A percentile compares a stretch with the other conserved stretches of the same genome.
Conservation (phyloP, 1,140 invertebrate genomes). For the Pristionchus pacificus region DNA sequence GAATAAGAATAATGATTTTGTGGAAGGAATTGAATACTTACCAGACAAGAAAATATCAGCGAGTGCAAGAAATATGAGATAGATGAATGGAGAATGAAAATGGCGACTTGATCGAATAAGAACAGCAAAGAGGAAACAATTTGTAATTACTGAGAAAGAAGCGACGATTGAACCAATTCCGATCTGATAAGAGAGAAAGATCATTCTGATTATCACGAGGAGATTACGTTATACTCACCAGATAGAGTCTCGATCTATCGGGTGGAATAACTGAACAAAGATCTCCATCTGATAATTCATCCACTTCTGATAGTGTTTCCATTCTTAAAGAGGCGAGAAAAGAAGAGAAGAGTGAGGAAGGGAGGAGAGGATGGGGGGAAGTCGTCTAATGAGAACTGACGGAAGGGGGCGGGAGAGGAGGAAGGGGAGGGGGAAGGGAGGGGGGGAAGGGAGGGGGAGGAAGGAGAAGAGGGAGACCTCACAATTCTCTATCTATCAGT, state of each 20-base stretch:
- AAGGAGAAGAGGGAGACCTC: not conserved
- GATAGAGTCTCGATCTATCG: slow-evolving; percentile 8
- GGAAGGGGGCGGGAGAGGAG: not conserved
- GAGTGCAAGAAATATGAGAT: slow-evolving; percentile 47
- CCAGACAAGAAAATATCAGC: slow-evolving; percentile 48
- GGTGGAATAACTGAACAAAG: not conserved
- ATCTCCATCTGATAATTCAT: not conserved
- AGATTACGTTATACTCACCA: slow-evolving; percentile 21
- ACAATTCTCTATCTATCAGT: no score
- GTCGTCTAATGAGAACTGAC: not conserved
- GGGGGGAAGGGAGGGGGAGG: not conserved
- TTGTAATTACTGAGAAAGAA: slow-evolving; percentile 44
- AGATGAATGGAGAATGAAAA: slow-evolving; percentile 45
- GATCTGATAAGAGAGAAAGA: no score
- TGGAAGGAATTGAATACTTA: no score
- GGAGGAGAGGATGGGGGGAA: no score
- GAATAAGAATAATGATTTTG: no score
- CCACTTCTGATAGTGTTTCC: not conserved
- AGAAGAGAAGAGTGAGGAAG: not conserved
- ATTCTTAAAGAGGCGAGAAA: not conserved
- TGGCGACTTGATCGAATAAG: slow-evolving; percentile 37
- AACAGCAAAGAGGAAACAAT: slow-evolving; percentile 47
- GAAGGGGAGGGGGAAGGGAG: not conserved
- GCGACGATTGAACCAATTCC: slow-evolving; percentile 36
- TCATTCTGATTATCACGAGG: not conserved